Conservation (phyloP, 2,888 invertebrate species). For the Xestia sexstrigata region DNA sequence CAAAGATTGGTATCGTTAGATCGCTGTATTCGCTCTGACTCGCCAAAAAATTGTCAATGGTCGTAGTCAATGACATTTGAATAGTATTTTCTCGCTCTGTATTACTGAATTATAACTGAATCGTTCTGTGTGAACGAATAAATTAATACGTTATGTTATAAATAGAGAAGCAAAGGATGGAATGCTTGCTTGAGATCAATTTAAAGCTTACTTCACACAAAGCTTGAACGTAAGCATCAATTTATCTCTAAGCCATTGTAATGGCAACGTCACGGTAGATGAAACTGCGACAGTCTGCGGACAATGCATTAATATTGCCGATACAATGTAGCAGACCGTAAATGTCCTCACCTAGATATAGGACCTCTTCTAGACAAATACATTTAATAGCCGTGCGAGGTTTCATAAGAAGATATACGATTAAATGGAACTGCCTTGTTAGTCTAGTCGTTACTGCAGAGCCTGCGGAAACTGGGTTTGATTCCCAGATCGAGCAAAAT, state of each 20-base stretch:
- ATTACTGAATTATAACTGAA: no score
- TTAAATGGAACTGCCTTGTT: not conserved
- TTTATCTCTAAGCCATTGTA: slow-evolving; percentile 13
- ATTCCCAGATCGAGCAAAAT: not conserved
- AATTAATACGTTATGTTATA: not conserved
- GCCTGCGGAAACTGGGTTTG: not conserved
- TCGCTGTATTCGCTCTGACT: not conserved
- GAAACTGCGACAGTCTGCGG: slow-evolving; percentile 29
- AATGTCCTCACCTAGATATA: not conserved
- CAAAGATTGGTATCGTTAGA: not conserved
- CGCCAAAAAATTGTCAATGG: not conserved
- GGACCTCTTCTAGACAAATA: not conserved
- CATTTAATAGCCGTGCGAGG: no score
- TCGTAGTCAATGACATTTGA: not conserved
- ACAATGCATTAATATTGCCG: slow-evolving; percentile 10
- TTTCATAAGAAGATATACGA: not conserved
- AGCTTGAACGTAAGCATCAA: not conserved
- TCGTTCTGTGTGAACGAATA: not conserved
- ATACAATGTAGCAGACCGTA: slow-evolving; percentile 10
- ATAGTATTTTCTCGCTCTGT: not conserved
- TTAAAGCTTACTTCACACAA: not conserved
- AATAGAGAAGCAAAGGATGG: not conserved
- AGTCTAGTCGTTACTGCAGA: not conserved
- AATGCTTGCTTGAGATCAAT: not conserved
- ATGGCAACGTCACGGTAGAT: slow-evolving; percentile 30